Evolutionary conservation across 2,888 invertebrate genomes (phyloP).

Genomic region (Trissolcus japonicus): DNA sequence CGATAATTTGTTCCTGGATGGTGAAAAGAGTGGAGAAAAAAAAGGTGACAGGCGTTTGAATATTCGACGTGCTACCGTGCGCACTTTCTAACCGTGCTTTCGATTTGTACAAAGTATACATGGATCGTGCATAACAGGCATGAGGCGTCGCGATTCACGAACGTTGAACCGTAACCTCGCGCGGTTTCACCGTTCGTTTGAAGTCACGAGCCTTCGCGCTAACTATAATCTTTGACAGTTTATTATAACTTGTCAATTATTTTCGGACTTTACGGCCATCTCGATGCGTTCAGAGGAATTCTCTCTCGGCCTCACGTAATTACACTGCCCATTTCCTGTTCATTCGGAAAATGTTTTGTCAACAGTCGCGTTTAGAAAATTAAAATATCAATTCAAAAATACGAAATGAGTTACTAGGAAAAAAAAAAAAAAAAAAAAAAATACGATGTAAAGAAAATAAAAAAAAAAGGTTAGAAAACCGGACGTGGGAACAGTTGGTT

Average conservation of each 20-base stretch:
- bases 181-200: conserved; percentile 49
- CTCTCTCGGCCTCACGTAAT: too few species aligned
- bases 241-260: conserved; percentile 52
- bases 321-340: too few species aligned
- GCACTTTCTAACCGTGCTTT: conserved; percentile 45
- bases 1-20: too few species aligned
- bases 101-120: conserved; percentile 40
- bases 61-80: conserved; percentile 39
- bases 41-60: conserved; percentile 16
- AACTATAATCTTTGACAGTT: conserved; percentile 49
- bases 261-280: conserved; percentile 42
- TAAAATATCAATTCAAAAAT: neutral
- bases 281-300: conserved; percentile 1
- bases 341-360: neutral
- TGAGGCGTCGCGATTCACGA: conserved; percentile 49
- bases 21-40: conserved; percentile 1
- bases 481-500: conserved; percentile 56
- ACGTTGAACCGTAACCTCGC: conserved; percentile 53
- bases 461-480: conserved; percentile 43
- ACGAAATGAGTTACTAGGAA: neutral
- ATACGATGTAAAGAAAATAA: conserved; percentile 1
- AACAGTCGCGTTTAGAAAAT: too few species aligned
- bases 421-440: conserved; percentile 10
- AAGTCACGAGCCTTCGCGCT: conserved; percentile 44
- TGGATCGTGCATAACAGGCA: conserved; percentile 37